Conservation (phyloP, 2,888 invertebrate genomes). For the Monoplex corrugatus region DNA sequence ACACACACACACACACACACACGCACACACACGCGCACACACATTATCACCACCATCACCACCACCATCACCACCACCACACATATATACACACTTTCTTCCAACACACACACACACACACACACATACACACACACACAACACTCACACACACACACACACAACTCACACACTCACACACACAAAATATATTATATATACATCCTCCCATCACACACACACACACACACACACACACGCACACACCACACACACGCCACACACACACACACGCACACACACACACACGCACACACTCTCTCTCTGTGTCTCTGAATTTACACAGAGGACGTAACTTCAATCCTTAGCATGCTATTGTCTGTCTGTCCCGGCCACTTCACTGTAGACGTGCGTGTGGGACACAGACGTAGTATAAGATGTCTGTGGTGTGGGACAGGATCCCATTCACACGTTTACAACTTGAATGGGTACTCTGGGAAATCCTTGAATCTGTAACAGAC, state of each 20-base stretch:
- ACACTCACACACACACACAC: constrained; percentile 15
- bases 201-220: no score
- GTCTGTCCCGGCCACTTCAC: no score
- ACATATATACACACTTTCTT: neutral
- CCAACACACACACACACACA: neutral
- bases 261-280: constrained; percentile 6
- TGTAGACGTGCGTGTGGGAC: no score
- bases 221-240: neutral
- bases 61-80: no score
- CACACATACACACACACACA: neutral
- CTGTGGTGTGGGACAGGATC: no score
- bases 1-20: neutral
- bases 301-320: no score
- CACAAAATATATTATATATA: no score
- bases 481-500: constrained; percentile 41
- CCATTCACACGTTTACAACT: neutral
- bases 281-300: constrained; percentile 7
- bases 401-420: no score
- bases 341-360: no score
- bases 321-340: no score
- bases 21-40: neutral
- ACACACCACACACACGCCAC: neutral
- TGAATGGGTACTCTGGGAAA: constrained; percentile 46
- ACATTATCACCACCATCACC: no score
- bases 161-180: neutral